Evolutionary conservation across 1,140 invertebrate species (phyloP).

Genomic region (Eueides isabella): DNA sequence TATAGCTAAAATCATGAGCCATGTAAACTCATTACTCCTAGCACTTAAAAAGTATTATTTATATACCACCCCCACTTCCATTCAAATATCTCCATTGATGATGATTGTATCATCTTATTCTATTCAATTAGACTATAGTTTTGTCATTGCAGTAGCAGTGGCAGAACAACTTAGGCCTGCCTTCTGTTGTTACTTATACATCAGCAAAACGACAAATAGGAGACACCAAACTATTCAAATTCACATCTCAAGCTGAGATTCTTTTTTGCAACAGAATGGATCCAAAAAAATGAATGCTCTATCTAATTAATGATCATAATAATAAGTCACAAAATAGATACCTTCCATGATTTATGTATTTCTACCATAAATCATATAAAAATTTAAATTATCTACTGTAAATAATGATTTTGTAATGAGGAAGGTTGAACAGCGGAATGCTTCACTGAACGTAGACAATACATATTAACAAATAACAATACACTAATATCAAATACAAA

Average conservation of each 20-base stretch:
- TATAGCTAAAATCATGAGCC: conserved; percentile 54
- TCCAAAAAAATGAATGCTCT: neutral
- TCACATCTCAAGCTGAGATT: conserved; percentile 5
- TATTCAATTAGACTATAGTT: conserved; percentile 14
- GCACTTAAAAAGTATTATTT: conserved; percentile 45
- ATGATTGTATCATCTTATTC: conserved; percentile 63
- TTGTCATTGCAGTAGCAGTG: neutral
- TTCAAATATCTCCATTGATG: conserved; percentile 37
- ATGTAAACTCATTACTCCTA: conserved; percentile 45
- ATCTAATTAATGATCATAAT: conserved; percentile 1
- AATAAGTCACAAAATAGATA: neutral
- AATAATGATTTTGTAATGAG: conserved; percentile 17
- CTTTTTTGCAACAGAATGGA: neutral
- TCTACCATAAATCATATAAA: conserved; percentile 11
- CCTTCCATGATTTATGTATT: neutral
- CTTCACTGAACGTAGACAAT: conserved; percentile 51
- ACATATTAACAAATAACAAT: conserved; percentile 43
- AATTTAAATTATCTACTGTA: conserved; percentile 16
- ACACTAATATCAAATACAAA: conserved; percentile 56
- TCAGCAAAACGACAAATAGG: neutral
- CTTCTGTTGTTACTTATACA: neutral
- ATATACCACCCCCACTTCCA: conserved; percentile 40
- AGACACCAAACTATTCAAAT: conserved; percentile 2
- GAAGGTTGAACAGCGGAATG: conserved; percentile 68
- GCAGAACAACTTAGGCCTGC: conserved; percentile 12